A percentile compares a stretch with the other conserved stretches of the same genome.
phyloP scores from a whole-genome alignment of 53 echinoderm and acorn worm species.

The Echinometra lucunter region DNA sequence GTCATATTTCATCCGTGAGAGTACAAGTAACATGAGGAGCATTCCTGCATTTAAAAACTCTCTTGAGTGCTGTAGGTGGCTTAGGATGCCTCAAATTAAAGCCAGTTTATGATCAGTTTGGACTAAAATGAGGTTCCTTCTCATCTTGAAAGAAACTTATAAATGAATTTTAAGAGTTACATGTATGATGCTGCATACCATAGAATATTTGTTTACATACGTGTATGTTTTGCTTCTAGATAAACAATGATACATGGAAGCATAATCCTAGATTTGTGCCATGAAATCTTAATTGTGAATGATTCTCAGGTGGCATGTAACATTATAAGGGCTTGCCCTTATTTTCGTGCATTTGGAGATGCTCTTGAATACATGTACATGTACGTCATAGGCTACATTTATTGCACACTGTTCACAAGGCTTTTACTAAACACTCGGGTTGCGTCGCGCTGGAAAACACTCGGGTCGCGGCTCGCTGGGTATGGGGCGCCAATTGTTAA shows the following conservation, averaged over 20 bases:
- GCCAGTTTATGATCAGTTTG: background rate
- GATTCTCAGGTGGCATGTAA: background rate
- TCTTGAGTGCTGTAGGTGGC: too few species aligned
- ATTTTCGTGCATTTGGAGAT: too few species aligned
- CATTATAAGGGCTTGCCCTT: too few species aligned
- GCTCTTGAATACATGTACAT: too few species aligned
- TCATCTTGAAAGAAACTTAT: background rate
- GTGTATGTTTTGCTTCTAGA: background rate
- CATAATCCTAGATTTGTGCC: background rate
- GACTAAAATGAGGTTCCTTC: background rate
- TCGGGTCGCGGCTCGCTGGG: too few species aligned
- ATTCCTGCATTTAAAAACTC: too few species aligned
- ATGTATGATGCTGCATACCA: background rate
- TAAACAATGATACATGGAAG: background rate
- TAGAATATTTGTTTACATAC: background rate
- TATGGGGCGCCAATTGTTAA: too few species aligned
- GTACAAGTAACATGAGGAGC: background rate
- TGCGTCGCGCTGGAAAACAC: too few species aligned
- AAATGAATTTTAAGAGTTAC: background rate
- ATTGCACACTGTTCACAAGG: too few species aligned
- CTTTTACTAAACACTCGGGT: too few species aligned
- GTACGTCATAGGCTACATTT: too few species aligned
- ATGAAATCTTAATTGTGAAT: background rate
- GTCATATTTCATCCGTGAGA: background rate
- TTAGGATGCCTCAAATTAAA: background rate